Evolutionary conservation across 1,140 invertebrate genomes (phyloP).

Genomic region (Homarus americanus): DNA sequence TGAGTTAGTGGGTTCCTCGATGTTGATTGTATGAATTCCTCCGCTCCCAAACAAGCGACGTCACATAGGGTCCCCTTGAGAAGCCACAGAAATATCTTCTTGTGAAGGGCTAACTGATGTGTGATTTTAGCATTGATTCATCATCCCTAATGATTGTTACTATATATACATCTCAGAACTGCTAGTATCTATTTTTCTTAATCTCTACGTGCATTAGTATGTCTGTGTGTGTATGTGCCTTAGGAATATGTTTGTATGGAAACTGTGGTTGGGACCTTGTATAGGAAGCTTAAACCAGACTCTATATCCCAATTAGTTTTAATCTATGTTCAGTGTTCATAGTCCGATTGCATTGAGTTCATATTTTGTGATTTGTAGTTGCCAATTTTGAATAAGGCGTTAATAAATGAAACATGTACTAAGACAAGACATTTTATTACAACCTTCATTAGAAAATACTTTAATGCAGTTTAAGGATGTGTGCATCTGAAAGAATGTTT

Average conservation of each 20-base stretch:
- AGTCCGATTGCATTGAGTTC: conserved; percentile 71
- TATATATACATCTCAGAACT: conserved; percentile 72
- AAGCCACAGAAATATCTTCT: conserved; percentile 53
- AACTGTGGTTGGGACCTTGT: conserved; percentile 59
- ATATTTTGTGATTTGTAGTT: conserved; percentile 73
- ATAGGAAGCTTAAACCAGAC: conserved; percentile 56
- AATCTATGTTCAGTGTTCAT: conserved; percentile 72
- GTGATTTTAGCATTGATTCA: conserved; percentile 68
- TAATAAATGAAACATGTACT: conserved; percentile 73
- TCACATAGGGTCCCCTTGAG: conserved; percentile 35
- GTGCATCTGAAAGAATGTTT: neutral
- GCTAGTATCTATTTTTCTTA: conserved; percentile 73
- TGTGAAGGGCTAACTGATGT: conserved; percentile 51
- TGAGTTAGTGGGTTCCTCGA: conserved; percentile 71
- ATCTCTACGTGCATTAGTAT: conserved; percentile 72
- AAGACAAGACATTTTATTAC: conserved; percentile 1
- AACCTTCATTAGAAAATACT: neutral
- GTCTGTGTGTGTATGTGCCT: conserved; percentile 59
- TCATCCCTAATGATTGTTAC: conserved; percentile 69
- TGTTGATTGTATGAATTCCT: conserved; percentile 69
- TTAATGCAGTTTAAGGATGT: neutral
- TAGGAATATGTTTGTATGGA: conserved; percentile 55
- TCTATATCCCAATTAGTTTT: conserved; percentile 71
- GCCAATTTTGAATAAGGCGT: conserved; percentile 73
- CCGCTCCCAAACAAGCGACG: conserved; percentile 55